phyloP scores from a whole-genome alignment of 2,113 vertebrate genomes.

The Tyto alba region DNA sequence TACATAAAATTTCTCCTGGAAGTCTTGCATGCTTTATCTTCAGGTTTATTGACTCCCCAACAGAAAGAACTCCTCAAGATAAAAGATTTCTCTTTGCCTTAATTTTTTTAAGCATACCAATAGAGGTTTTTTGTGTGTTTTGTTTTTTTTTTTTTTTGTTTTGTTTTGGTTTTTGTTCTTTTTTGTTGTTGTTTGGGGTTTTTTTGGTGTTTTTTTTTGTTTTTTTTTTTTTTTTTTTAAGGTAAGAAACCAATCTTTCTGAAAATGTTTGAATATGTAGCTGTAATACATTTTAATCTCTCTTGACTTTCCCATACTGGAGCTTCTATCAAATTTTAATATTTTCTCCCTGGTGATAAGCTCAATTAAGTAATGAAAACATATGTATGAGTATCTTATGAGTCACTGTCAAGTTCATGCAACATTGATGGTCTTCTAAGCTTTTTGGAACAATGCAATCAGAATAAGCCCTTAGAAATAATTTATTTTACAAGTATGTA shows the following conservation, averaged over 20 bases:
- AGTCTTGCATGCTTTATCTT: neutral
- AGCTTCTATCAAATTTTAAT: neutral
- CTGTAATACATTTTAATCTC: neutral
- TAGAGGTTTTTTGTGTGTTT: too few species aligned
- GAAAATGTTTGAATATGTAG: neutral
- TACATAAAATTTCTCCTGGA: neutral
- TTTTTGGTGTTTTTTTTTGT: too few species aligned
- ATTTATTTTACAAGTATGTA: neutral
- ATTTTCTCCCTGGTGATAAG: neutral
- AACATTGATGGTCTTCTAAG: neutral
- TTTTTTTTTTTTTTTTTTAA: neutral
- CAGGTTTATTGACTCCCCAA: neutral
- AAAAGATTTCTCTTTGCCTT: neutral
- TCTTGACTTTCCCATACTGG: neutral
- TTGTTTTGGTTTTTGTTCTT: neutral
- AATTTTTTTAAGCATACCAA: neutral
- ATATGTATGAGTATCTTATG: neutral
- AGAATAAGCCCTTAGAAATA: neutral
- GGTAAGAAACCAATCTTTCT: neutral
- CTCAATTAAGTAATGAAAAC: neutral
- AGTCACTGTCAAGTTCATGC: neutral
- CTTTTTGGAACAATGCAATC: neutral
- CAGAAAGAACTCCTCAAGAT: neutral
- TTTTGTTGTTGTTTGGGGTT: too few species aligned
- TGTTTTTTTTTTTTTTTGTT: neutral